Base-by-base conservation (phyloP, 1,140 invertebrate species). In the Oryctes rhinoceros region DNA sequence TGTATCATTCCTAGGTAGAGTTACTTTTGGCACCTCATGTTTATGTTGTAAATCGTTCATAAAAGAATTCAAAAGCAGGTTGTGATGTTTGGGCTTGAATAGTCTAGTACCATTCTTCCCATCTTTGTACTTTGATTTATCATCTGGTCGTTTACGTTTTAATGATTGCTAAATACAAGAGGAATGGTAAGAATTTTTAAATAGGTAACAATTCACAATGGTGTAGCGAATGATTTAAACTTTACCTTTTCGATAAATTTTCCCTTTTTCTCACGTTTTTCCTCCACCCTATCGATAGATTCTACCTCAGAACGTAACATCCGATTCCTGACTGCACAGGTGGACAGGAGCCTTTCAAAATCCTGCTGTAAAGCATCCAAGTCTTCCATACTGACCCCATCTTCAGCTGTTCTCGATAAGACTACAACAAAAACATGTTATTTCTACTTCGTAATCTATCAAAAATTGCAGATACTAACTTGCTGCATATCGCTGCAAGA, bases 1-100 rank as follows among this genome's bases (percentile, higher is more conserved):
- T 78, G 94, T 95, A 88, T 98, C 97, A 88, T 98, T 97, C 87
- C 96, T 96, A 10, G 94, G 93, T 79, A 94, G 86, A 48, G 91
- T 87, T 47, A 93, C 89, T 83, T 92, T 92, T 18, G 91, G 90
- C 24, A 91, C 86, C 84, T 94, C 93, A 6, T 92, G 88, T 83
- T 92, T 92, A 0, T 92, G 90, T 39, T 91, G 90, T 84, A 92
- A 91, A 80, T 92, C 89, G 30, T 87, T 87, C 4, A 87, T 83
- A 18, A 88, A 86, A 80, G 88, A 88, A 65, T 89, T 89, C 87
- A 81, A 62, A 11, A 82, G 80, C 75, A 83, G 24, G 48, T 75
- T 75, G 62, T 80, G 88, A 85, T 53, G 89, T 84, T 80, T 88
- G 81, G 80, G 86, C 85, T 84, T 88, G 88, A 5, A 67, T 0